These are phyloP conservation scores for Podocnemis expansa DNA, from an alignment of 2,113 vertebrate genomes.

Conservation along the genomic window DNA sequence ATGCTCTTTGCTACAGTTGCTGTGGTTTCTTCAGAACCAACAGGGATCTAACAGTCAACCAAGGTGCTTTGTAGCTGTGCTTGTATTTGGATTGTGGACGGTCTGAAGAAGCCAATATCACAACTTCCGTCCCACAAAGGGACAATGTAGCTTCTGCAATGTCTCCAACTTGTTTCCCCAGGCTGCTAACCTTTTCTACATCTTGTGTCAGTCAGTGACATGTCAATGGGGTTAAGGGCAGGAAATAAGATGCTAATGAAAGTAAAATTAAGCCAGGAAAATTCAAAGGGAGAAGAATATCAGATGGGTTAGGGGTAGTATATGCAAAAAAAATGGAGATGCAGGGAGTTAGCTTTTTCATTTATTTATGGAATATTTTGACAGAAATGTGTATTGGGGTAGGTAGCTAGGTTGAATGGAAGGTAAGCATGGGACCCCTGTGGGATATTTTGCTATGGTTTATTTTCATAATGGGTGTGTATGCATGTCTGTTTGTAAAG, in stretches of 20 bases:
- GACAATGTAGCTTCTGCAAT: background rate
- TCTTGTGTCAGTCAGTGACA: background rate
- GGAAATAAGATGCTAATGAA: background rate
- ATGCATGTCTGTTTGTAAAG: background rate
- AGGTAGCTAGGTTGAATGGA: background rate
- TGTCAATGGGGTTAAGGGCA: background rate
- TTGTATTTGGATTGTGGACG: background rate
- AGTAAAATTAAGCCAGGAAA: background rate
- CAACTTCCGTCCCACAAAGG: background rate
- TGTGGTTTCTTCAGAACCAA: background rate
- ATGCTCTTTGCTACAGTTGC: background rate
- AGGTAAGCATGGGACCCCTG: background rate
- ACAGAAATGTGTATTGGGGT: no score
- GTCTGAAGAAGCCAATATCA: background rate
- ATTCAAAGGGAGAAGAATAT: background rate
- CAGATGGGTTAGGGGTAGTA: background rate
- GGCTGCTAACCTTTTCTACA: background rate
- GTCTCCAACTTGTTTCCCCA: background rate
- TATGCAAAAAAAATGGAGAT: background rate
- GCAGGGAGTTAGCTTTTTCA: background rate
- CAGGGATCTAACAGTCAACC: background rate
- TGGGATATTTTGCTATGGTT: background rate
- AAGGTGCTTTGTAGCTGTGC: background rate
- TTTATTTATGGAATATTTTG: background rate
- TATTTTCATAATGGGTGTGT: background rate